Evolutionary conservation across 2,797 vertebrate genomes (phyloP).

Genomic region (Erithacus rubecula): DNA sequence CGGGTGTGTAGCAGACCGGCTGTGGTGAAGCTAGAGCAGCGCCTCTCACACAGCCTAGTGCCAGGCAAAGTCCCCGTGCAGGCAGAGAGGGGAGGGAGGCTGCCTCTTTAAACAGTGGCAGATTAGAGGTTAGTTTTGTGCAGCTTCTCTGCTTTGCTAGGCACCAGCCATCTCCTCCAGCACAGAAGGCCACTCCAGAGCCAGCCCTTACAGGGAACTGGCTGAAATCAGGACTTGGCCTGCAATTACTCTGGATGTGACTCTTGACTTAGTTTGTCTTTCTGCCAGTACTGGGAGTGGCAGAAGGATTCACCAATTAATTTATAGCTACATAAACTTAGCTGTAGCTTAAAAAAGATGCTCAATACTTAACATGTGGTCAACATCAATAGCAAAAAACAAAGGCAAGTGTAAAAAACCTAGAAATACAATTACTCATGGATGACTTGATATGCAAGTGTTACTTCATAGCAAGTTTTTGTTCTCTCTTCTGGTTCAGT

Average conservation of each 20-base stretch:
- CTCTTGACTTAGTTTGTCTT: neutral
- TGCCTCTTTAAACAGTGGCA: neutral
- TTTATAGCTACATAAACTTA: neutral
- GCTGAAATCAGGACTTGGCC: neutral
- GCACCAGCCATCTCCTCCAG: neutral
- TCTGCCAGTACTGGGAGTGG: neutral
- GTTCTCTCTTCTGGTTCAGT: neutral
- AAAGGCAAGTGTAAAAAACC: neutral
- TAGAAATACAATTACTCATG: neutral
- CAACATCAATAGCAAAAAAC: neutral
- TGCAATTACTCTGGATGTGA: neutral
- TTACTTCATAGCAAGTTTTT: neutral
- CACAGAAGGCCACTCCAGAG: neutral
- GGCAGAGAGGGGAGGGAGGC: neutral
- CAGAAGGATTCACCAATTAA: neutral
- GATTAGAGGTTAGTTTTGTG: neutral
- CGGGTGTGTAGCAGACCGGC: rapidly evolving
- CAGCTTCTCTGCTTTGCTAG: neutral
- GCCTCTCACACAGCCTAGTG: rapidly evolving
- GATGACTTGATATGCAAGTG: neutral
- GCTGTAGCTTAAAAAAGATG: neutral
- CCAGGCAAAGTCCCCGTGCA: rapidly evolving
- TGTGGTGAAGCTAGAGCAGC: neutral
- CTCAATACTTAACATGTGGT: neutral
- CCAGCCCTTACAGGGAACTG: neutral